Evolutionary conservation across 1,140 invertebrate genomes (phyloP), one percentile per base, ranked within the genome.

Genomic region (Drosophila busckii): DNA sequence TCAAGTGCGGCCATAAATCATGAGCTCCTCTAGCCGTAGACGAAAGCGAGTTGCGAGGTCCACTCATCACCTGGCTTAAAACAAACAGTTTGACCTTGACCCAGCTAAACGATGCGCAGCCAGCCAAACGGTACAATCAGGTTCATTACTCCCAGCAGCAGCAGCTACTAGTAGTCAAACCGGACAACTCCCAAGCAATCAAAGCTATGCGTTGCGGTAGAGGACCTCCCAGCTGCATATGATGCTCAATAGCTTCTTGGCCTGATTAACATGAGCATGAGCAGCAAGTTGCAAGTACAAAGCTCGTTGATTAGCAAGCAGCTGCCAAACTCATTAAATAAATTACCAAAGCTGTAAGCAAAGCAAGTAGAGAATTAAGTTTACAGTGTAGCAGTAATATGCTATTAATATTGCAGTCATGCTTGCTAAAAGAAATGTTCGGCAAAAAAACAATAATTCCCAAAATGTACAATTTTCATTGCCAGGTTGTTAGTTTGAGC

Each of bases 301-400:
- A 49, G 75, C 66, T 48, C 68, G 62, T 75, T 75, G 70, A 75
- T 75, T 75, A 71, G 75, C 75, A 69, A 82, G 75, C 73, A 80
- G 69, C 73, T 80, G 73, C 68, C 66, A 73, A 56, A 56, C 54
- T 52, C 58, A 73, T 73, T 78, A 71, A n/a, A 35, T 45, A 56
- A 60, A 20, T 25, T 31, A 53, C 37, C 15, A 32, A 26, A 40
- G 7, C 37, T 54, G 8, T 23, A 45, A 46, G 55, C 65, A 56
- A 22, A 22, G 9, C 28, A 20, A 13, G 29, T 10, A n/a, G n/a
- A n/a, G n/a, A n/a, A n/a, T n/a, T n/a, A n/a, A n/a, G n/a, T n/a
- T n/a, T n/a, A 2, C 10, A 1, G 6, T 17, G 26, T 31, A 45
- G 29, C 20, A 45, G 31, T 45, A 25, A 45, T 20, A 31, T 31